Conservation (phyloP, 2,797 vertebrate species). For the Amniataba percoides region DNA sequence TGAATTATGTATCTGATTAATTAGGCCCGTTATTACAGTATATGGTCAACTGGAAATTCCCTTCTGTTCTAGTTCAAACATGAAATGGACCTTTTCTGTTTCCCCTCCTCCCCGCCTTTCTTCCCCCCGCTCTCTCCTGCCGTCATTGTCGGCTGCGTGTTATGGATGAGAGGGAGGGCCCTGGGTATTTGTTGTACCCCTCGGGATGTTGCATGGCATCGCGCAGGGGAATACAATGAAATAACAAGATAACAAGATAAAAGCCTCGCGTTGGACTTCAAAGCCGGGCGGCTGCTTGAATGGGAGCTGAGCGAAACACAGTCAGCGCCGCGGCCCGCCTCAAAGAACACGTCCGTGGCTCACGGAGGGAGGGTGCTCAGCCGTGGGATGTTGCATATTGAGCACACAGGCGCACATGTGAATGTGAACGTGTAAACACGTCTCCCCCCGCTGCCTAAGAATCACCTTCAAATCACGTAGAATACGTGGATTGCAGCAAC, state of each 20-base stretch:
- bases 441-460: background rate
- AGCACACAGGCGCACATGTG: constrained; percentile 17
- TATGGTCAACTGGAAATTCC: constrained; percentile 68
- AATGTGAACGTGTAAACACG: constrained; percentile 18
- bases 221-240: constrained; percentile 76
- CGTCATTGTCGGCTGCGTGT: constrained; percentile 58
- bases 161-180: constrained; percentile 68
- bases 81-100: constrained; percentile 37
- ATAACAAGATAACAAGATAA: constrained; percentile 84
- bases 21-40: constrained; percentile 75
- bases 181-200: constrained; percentile 69
- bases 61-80: constrained; percentile 74
- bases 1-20: constrained; percentile 83
- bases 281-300: constrained; percentile 65
- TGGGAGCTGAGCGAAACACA: constrained; percentile 44
- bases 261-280: constrained; percentile 78
- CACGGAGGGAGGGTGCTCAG: constrained; percentile 13
- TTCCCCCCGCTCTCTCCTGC: constrained; percentile 2
- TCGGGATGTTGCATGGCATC: constrained; percentile 61
- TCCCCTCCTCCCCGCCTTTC: constrained; percentile 2
- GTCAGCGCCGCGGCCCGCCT: constrained; percentile 45
- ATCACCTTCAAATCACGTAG: constrained; percentile 3
- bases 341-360: constrained; percentile 35
- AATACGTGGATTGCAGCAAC: constrained; percentile 4
- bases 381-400: constrained; percentile 18